Evolutionary conservation across 2,113 vertebrate species (phyloP), one percentile per base, ranked within the genome.

Genomic region (Tyto alba): DNA sequence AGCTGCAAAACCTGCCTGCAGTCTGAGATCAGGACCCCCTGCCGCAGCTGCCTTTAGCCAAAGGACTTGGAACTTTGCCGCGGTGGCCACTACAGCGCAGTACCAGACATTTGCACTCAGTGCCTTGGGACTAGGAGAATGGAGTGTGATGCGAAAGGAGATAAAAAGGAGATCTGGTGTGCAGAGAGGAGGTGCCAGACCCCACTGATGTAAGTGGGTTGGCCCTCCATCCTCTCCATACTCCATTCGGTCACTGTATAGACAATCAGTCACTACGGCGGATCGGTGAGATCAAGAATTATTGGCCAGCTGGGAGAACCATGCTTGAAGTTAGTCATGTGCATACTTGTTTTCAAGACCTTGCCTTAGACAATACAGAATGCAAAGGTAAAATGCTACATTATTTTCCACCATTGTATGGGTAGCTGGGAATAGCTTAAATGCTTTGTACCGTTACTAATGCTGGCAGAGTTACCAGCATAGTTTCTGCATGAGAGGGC

Each of bases 1-100:
- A 57, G 13, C 47, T 55, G 38, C 3, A 38, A 66, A 75, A 62
- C 21, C 36, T 19, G 7, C 15, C 41, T 74, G 72, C n/a, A 13
- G 1, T 15, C 30, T 22, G 76, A 32, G 36, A 4, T 1, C 7
- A 29, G 62, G 43, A 10, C 10, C 9, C 16, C 3, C 7, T 23
- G 36, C 4, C 48, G 23, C 14, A 4, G 55, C 9, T 13, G 21
- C 0, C 12, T 55, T 55, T 41, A 22, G 29, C 0, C 2, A 45
- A 19, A n/a, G 62, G 41, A 45, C 41, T 62, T 84, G 5, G 3
- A 40, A 21, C 30, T 85, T 80, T 40, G 72, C 34, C 25, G 9
- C 10, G 8, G 15, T 72, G 89, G 78, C 95, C 94, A 79, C 89
- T 66, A 96, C 90, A 95, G 94, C 83, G 88, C 71, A 76, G 79